Conservation (phyloP, 2,113 vertebrate species). For the Ptyas mucosa region DNA sequence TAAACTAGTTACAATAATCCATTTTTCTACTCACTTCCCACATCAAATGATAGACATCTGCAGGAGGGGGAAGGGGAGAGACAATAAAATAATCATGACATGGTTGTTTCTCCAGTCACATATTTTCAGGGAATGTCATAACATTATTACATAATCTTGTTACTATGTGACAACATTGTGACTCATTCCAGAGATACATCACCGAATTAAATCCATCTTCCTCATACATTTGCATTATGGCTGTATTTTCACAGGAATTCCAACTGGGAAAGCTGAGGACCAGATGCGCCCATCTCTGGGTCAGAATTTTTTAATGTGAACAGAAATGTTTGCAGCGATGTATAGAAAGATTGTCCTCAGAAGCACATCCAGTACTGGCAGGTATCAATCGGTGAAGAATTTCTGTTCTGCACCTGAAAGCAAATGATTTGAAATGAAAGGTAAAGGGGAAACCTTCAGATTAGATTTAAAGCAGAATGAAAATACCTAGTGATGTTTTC, state of each 20-base stretch:
- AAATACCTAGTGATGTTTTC: conserved; percentile 34
- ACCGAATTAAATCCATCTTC: neutral
- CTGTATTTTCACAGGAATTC: neutral
- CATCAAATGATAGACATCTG: neutral
- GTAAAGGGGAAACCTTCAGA: neutral
- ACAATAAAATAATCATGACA: neutral
- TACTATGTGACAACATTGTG: neutral
- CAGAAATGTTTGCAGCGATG: neutral
- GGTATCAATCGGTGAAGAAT: neutral
- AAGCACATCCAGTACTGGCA: neutral
- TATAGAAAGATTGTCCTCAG: neutral
- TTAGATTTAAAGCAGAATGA: neutral
- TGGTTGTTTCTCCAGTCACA: neutral
- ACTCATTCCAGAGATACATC: neutral
- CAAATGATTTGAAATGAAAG: neutral
- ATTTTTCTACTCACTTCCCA: neutral
- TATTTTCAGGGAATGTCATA: neutral
- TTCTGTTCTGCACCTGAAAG: neutral
- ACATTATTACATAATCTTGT: neutral
- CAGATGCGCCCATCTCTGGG: neutral
- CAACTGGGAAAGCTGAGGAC: no score
- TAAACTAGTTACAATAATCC: neutral
- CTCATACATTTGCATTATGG: neutral
- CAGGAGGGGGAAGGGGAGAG: neutral
- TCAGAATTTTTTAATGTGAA: neutral